phyloP scores from a whole-genome alignment of 2,113 vertebrate species.

The Xyrauchen texanus region DNA sequence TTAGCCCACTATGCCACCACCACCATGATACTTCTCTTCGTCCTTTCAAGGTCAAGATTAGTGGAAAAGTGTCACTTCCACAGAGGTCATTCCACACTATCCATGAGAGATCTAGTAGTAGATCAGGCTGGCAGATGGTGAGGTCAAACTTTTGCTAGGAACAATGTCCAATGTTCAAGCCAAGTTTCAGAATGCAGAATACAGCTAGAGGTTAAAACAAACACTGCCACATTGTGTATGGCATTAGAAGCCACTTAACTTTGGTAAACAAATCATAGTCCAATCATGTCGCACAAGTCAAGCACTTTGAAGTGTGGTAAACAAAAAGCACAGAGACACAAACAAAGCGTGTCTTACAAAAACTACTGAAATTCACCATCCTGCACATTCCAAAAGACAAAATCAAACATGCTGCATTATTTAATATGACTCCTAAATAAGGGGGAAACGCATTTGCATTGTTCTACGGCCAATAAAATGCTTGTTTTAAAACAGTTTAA shows the following conservation, averaged over 20 bases:
- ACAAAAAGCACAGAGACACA: neutral
- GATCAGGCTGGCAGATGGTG: no score
- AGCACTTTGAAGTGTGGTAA: neutral
- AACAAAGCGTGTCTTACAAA: neutral
- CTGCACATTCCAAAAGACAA: no score
- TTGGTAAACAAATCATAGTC: neutral
- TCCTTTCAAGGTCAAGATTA: no score
- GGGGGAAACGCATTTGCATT: neutral
- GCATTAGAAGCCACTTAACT: neutral
- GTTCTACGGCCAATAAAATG: no score
- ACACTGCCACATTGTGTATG: neutral
- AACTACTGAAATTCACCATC: no score
- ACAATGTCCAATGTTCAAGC: conserved; percentile 2
- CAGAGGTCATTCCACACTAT: no score
- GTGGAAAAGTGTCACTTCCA: no score
- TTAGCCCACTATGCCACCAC: no score
- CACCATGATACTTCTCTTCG: no score
- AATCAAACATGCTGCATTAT: neutral
- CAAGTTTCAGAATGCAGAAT: conserved; percentile 4
- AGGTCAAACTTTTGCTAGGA: neutral
- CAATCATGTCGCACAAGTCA: neutral
- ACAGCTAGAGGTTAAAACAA: conserved; percentile 6
- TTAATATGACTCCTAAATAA: neutral
- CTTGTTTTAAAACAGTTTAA: neutral
- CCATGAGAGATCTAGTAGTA: no score